Percentiles rank a stretch among this genome's conserved stretches.
Conservation (phyloP, 2,797 vertebrate genomes). For the Danio jaintianensis region DNA sequence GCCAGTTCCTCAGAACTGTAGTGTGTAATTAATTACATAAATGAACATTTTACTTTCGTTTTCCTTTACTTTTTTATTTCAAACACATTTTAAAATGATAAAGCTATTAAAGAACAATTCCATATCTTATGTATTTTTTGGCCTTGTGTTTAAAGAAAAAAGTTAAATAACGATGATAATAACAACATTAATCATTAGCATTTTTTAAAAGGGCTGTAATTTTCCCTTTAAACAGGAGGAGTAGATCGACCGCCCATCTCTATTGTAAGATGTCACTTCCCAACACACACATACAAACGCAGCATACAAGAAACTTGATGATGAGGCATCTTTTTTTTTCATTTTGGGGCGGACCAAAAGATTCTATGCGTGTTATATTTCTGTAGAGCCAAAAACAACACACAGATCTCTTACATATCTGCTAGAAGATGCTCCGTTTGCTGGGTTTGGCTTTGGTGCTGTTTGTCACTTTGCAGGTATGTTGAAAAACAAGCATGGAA, state of each 20-base stretch:
- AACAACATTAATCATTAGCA: too few relatives aligned
- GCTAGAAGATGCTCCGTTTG: constrained; percentile 3
- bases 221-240: background rate
- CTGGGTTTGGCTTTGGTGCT: background rate
- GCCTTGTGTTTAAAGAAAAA: background rate
- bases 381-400: background rate
- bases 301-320: too few relatives aligned
- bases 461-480: constrained; percentile 25
- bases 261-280: background rate
- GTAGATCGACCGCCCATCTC: background rate
- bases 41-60: background rate
- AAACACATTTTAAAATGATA: background rate
- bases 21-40: background rate
- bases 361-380: background rate
- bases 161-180: background rate
- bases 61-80: background rate
- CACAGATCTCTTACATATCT: background rate
- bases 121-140: background rate
- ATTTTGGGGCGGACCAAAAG: background rate
- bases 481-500: background rate
- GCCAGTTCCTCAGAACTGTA: background rate
- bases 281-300: background rate
- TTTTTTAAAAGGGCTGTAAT: background rate
- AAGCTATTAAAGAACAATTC: background rate
- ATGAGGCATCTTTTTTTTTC: too few relatives aligned